Conservation (phyloP, 2,797 vertebrate species). For the Sparidentex hasta region DNA sequence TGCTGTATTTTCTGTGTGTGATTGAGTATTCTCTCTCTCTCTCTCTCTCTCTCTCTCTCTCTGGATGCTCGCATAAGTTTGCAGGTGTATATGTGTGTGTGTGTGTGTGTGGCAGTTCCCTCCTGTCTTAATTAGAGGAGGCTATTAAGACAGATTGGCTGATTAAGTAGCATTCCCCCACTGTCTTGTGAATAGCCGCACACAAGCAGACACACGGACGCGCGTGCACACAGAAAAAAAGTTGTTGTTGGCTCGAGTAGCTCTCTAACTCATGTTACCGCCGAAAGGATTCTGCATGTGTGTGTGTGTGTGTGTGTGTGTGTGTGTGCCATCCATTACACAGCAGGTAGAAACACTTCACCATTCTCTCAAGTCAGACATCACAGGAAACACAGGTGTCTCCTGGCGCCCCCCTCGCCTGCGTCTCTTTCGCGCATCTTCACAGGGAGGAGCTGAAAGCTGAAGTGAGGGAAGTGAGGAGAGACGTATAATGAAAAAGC, state of each 20-base stretch:
- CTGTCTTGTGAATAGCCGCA: slow-evolving; percentile 63
- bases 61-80: slow-evolving; percentile 19
- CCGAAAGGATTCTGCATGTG: not conserved
- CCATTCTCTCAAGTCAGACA: slow-evolving; percentile 11
- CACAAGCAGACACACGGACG: slow-evolving; percentile 15
- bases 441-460: too few relatives aligned
- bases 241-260: not conserved
- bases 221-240: slow-evolving; percentile 22
- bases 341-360: slow-evolving; percentile 4
- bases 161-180: slow-evolving; percentile 72
- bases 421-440: too few relatives aligned
- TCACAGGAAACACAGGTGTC: slow-evolving; percentile 2
- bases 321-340: slow-evolving; percentile 16
- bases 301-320: not conserved
- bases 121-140: slow-evolving; percentile 75
- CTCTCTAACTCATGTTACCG: slow-evolving; percentile 11
- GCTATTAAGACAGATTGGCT: slow-evolving; percentile 78
- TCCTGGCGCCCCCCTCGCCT: too few relatives aligned
- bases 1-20: slow-evolving; percentile 4
- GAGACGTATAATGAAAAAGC: too few relatives aligned
- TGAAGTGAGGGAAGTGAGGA: too few relatives aligned
- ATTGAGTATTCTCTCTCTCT: not conserved
- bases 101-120: slow-evolving; percentile 47
- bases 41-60: not conserved
- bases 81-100: slow-evolving; percentile 33